Conservation (phyloP, 1,140 invertebrate genomes). For the Hyphantria cunea region DNA sequence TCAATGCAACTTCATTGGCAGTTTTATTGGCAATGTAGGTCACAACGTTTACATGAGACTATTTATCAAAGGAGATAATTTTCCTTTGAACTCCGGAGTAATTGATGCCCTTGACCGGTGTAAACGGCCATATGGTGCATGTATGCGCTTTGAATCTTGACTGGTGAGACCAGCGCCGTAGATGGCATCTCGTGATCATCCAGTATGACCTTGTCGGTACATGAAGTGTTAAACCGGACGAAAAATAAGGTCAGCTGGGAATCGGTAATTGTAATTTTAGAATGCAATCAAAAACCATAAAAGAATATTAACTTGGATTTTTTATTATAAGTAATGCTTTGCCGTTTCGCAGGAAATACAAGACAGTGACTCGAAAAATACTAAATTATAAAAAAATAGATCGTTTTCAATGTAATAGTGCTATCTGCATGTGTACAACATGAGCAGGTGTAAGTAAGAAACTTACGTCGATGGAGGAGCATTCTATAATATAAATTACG, state of each 20-base stretch:
- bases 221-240: slow-evolving; percentile 39
- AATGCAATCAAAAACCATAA: slow-evolving; percentile 9
- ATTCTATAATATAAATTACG: slow-evolving; percentile 38
- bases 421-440: slow-evolving; percentile 20
- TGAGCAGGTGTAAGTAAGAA: no score
- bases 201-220: slow-evolving; percentile 40
- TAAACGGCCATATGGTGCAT: slow-evolving; percentile 42
- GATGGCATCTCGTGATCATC: slow-evolving; percentile 45
- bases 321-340: slow-evolving; percentile 1
- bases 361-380: no score
- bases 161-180: slow-evolving; percentile 45
- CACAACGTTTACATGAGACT: slow-evolving; percentile 32
- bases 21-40: slow-evolving; percentile 36
- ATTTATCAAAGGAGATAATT: slow-evolving; percentile 35
- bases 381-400: slow-evolving; percentile 8
- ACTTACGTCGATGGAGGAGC: no score
- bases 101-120: slow-evolving; percentile 53
- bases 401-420: no score
- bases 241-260: slow-evolving; percentile 39
- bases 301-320: no score
- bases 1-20: slow-evolving; percentile 28
- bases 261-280: slow-evolving; percentile 4
- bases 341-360: neutral
- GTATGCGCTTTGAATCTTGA: slow-evolving; percentile 41
- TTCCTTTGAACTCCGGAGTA: slow-evolving; percentile 47